Conservation (phyloP, 2,888 invertebrate species). For the Epiblema foenella region DNA sequence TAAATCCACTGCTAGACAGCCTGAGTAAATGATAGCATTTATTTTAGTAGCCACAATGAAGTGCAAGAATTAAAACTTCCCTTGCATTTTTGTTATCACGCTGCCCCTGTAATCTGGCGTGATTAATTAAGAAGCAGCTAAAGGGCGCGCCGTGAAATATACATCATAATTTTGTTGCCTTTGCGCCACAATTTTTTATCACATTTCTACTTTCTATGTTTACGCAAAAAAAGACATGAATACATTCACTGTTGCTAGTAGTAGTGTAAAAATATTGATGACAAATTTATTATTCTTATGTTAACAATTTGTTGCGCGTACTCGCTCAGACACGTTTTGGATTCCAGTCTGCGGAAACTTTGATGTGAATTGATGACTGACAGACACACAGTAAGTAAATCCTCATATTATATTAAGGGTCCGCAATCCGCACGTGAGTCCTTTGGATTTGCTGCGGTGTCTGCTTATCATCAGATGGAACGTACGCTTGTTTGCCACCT, state of each 20-base stretch:
- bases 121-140: constrained; percentile 77
- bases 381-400: too few relatives aligned
- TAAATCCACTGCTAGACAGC: too few relatives aligned
- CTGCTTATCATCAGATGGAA: too few relatives aligned
- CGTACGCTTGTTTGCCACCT: too few relatives aligned
- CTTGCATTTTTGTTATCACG: constrained; percentile 27
- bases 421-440: too few relatives aligned
- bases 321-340: neutral
- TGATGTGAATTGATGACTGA: neutral
- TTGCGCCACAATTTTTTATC: neutral
- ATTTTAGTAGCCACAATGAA: constrained; percentile 14
- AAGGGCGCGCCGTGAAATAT: constrained; percentile 64
- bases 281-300: neutral
- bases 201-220: neutral
- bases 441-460: too few relatives aligned
- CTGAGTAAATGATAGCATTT: neutral
- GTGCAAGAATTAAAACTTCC: constrained; percentile 9
- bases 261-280: too few relatives aligned
- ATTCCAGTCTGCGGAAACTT: neutral
- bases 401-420: too few relatives aligned
- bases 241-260: neutral
- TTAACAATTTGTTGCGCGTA: neutral
- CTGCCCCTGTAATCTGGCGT: constrained; percentile 52
- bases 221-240: neutral
- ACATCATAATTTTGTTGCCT: constrained; percentile 63